Base-by-base conservation (phyloP, 2,888 invertebrate species). In the Ochropleura leucogaster region DNA sequence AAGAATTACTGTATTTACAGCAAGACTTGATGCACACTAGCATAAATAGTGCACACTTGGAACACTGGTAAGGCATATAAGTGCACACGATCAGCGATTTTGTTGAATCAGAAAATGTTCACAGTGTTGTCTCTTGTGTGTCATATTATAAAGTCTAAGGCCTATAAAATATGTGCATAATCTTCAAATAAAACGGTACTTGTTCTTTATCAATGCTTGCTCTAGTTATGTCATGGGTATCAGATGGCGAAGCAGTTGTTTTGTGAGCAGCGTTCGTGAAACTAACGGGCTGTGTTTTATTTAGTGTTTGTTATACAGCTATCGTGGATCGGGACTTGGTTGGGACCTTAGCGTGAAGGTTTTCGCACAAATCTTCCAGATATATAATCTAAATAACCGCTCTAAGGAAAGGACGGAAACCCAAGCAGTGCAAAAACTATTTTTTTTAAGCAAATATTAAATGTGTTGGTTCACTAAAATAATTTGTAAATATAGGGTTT, bases 401-500 rank as follows among this genome's bases (percentile, higher is more conserved):
- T 12, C 40, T 40, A 62, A 12, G 3, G 6, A 62, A n/a, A 18
- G 6, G 20, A 53, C 53, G 44, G 16, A 67, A 42, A 30, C 7
- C 20, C 5, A 62, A 40, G 18, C 18, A 60, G 20, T 16, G 46
- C 2, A 40, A 67, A 60, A 59, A 12, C 12, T 65, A 9, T 0
- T 44, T 73, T n/a, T 30, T 14, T 8, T 20, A 44, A 57, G 30
- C 12, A n/a, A n/a, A 57, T n/a, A 4, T 42, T 3, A 30, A 4
- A 3, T 47, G 44, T 51, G 20, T 3, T 44, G 20, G 0, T 30
- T 51, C 12, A 47, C 30, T 70, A 66, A 76, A 65, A 46, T 46
- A 55, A 57, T 69, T 79, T 68, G 49, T 68, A 72, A 84, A 88
- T 83, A 88, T 83, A 97, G 98, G 98, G 77, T 97, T 97, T 89